These are phyloP conservation scores for Heliconius erato DNA, from an alignment of 2,888 invertebrate genomes.

Conservation along the genomic window DNA sequence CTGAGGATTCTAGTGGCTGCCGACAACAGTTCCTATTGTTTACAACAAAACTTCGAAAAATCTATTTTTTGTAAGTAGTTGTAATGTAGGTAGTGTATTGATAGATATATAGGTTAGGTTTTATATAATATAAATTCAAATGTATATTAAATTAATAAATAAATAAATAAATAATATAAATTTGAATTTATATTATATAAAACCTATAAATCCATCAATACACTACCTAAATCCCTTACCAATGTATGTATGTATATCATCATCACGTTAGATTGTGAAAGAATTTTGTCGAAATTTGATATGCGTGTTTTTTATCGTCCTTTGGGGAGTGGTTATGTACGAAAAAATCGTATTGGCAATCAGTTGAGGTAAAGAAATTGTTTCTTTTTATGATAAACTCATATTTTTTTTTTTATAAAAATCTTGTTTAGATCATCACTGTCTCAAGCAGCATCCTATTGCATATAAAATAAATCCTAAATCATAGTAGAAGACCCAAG, in stretches of 20 bases:
- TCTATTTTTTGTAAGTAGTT: no score
- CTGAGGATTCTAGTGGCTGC: no score
- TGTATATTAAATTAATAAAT: no score
- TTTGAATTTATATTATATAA: no score
- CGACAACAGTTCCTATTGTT: no score
- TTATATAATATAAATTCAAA: no score
- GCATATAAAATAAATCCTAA: no score
- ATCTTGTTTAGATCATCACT: neutral
- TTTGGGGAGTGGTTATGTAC: neutral
- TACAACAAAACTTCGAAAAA: no score
- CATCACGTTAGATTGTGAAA: neutral
- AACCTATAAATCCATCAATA: neutral
- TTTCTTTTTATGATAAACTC: neutral
- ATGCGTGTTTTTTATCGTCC: slow-evolving; percentile 3
- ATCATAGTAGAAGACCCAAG: no score
- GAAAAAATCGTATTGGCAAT: slow-evolving; percentile 6
- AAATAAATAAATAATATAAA: no score
- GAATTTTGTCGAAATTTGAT: neutral
- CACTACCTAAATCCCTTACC: neutral
- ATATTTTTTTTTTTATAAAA: neutral
- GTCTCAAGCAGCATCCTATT: neutral
- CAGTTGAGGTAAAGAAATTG: slow-evolving; percentile 4
- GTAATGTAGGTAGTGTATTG: no score
- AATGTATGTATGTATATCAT: neutral
- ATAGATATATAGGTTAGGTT: no score